A percentile compares a stretch with the other conserved stretches of the same genome.
Evolutionary conservation across 35 echinoderm and acorn worm species (phyloP).

Genomic region (Acanthaster planci): DNA sequence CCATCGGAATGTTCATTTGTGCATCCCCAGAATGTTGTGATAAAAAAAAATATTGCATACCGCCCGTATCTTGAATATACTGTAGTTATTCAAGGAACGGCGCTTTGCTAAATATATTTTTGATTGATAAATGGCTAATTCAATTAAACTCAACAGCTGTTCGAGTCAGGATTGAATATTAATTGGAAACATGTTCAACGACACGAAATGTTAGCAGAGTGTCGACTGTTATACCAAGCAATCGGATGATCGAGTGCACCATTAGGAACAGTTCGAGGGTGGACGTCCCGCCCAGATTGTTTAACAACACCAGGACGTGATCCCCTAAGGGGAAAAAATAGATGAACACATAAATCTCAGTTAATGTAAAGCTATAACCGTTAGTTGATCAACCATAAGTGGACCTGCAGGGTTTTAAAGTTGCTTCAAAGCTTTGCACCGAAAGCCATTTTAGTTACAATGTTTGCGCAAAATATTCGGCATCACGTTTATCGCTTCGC

Average conservation of each 20-base stretch:
- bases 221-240: constrained; percentile 35
- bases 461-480: too few species aligned
- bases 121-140: background rate
- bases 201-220: background rate
- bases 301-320: constrained; percentile 74
- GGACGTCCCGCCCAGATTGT: constrained; percentile 91
- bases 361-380: background rate
- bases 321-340: constrained; percentile 22
- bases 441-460: too few species aligned
- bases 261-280: constrained; percentile 74
- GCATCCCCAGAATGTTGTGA: too few species aligned
- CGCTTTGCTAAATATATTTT: too few species aligned
- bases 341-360: background rate
- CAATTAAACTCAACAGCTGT: background rate
- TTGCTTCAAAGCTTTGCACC: too few species aligned
- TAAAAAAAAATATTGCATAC: too few species aligned
- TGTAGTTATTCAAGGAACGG: too few species aligned
- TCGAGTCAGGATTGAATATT: background rate
- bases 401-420: too few species aligned
- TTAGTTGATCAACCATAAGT: too few species aligned
- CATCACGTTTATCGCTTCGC: too few species aligned
- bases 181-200: background rate
- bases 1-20: too few species aligned
- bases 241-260: constrained; percentile 34
- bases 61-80: too few species aligned